These are phyloP conservation scores for Nudaria mundana DNA, from an alignment of 2,888 invertebrate genomes.

Conservation along the genomic window DNA sequence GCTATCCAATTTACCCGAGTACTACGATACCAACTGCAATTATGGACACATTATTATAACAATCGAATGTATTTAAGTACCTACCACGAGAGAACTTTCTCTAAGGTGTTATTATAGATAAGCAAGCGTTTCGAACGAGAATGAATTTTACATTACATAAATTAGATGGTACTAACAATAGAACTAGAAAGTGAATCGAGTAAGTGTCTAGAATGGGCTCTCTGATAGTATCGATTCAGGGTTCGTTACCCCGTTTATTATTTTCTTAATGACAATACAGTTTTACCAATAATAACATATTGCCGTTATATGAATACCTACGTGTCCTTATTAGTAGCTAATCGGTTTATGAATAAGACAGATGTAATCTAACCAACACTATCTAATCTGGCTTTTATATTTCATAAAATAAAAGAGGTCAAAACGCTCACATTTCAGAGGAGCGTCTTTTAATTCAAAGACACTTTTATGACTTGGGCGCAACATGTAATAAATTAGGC, in stretches of 20 bases:
- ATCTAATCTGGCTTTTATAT: conserved; percentile 19
- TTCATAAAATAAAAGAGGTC: conserved; percentile 45
- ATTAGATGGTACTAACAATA: conserved; percentile 68
- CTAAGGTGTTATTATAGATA: conserved; percentile 24
- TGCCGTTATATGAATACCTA: conserved; percentile 7
- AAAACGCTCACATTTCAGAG: conserved; percentile 55
- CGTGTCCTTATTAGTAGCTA: neutral
- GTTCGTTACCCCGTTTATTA: conserved; percentile 68
- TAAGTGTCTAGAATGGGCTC: conserved; percentile 61
- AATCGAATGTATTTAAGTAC: conserved; percentile 12
- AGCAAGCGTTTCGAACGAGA: conserved; percentile 43
- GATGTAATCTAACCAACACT: conserved; percentile 19
- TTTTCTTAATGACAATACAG: conserved; percentile 65
- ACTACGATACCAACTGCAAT: neutral
- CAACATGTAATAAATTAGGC: conserved; percentile 75
- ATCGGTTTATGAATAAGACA: neutral
- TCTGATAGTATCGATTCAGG: conserved; percentile 65
- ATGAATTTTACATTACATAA: conserved; percentile 65
- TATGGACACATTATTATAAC: conserved; percentile 7
- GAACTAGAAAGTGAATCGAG: conserved; percentile 73
- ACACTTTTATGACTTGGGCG: conserved; percentile 62
- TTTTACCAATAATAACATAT: conserved; percentile 24
- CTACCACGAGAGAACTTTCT: conserved; percentile 23
- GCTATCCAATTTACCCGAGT: too few relatives aligned
- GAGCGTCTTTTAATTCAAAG: conserved; percentile 63